Base-by-base conservation (phyloP, 2,888 invertebrate genomes). In the Ceriagrion tenellum region DNA sequence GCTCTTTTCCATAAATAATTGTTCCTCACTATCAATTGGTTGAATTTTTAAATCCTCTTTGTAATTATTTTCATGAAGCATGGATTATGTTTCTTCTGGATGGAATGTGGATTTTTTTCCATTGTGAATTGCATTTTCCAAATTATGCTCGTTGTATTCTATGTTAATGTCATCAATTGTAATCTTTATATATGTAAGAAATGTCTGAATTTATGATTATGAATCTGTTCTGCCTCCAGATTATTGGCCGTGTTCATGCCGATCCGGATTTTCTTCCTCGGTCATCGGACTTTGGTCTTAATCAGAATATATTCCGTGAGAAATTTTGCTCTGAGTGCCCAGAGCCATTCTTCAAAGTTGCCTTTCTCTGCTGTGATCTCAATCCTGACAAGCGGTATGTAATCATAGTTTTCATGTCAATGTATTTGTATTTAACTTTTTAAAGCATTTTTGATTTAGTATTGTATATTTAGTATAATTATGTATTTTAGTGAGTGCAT, bases 251-350 rank as follows among this genome's bases (percentile, higher is more conserved):
- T 89, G 99, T 99, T 12, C 98, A 99, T 96, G 99, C 99, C 0
- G 99, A 99, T 97, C 99, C 99, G 0, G 99, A 99, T 97, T 98
- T 98, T 97, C 97, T 99, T 96, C 99, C 99, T 4, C 98, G 99
- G 88, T 98, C 99, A 0, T 98, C 98, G 81, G 99, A 99, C 97
- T 99, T 99, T 97, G 99, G 99, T 0, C 97, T 99, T 40, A 99
- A 99, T 97, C 99, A 99, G 96, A 97, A 98, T 95, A 98, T 98
- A 12, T 99, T 99, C 97, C 97, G 98, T 95, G 98, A 99, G 96
- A 98, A 98, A 97, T 99, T 99, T 97, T 99, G 99, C 96, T 96
- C 97, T 23, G 97, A 97, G 95, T 99, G 99, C 96, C 99, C 99
- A 0, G 98, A 99, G 96, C 98, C 98, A 6, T 98, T 99, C 97